A percentile compares a stretch with the other conserved stretches of the same genome.
These are phyloP conservation scores for Oreortyx pictus DNA, from an alignment of 2,797 vertebrate genomes.

Conservation along the genomic window DNA sequence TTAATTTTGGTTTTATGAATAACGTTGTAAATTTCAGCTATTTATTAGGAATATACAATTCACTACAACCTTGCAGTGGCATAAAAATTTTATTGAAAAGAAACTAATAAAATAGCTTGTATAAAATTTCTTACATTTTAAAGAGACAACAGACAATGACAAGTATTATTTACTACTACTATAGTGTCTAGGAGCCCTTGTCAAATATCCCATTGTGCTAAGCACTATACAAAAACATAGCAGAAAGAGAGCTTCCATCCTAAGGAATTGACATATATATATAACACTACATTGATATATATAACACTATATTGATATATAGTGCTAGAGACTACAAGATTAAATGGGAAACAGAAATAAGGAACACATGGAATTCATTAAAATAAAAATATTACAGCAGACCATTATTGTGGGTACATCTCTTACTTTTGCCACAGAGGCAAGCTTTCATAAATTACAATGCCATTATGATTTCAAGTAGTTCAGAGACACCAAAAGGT, in stretches of 20 bases:
- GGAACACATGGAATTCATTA: not conserved
- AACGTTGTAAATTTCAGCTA: constrained; percentile 31
- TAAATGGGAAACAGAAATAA: not conserved
- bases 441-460: not conserved
- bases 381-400: not conserved
- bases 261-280: not conserved
- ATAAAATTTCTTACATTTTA: not conserved
- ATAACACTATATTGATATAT: not conserved
- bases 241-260: not conserved
- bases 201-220: not conserved
- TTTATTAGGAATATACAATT: constrained; percentile 32
- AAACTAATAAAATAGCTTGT: not conserved
- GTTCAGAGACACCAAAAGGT: not conserved
- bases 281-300: too few relatives aligned
- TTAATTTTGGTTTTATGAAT: constrained; percentile 38
- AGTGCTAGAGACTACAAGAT: not conserved
- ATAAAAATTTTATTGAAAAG: not conserved
- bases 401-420: not conserved
- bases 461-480: not conserved
- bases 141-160: not conserved
- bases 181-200: not conserved
- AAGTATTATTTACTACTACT: not conserved
- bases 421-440: not conserved
- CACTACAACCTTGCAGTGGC: not conserved
- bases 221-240: not conserved